Conservation (phyloP, 2,888 invertebrate genomes). For the Cyclophora punctaria region DNA sequence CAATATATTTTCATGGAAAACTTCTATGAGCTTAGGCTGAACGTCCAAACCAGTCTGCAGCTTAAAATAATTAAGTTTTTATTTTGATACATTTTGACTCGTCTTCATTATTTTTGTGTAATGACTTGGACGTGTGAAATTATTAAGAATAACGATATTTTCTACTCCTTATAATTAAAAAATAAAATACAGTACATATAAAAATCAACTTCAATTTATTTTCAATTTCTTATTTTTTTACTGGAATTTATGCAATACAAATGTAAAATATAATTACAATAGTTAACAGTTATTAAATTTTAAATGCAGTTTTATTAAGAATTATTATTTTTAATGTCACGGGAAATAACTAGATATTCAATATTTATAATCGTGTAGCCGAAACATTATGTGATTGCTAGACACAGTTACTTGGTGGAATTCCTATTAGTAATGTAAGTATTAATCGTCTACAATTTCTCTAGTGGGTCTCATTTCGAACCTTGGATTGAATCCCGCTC, state of each 20-base stretch:
- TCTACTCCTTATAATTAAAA: not conserved
- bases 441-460: constrained; percentile 39
- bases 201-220: constrained; percentile 74
- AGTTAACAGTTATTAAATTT: constrained; percentile 68
- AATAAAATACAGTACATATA: constrained; percentile 29
- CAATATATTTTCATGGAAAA: too few species aligned
- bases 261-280: constrained; percentile 69
- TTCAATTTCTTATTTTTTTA: constrained; percentile 62
- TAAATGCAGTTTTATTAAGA: constrained; percentile 62
- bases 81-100: too few species aligned
- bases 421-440: constrained; percentile 21
- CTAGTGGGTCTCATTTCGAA: constrained; percentile 39
- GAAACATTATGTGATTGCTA: not conserved
- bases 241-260: constrained; percentile 70
- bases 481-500: constrained; percentile 52
- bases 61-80: too few species aligned
- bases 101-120: too few species aligned
- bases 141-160: not conserved
- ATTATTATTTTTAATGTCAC: constrained; percentile 53
- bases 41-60: too few species aligned
- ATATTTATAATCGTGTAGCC: constrained; percentile 2
- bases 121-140: too few species aligned
- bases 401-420: constrained; percentile 25
- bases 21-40: too few species aligned
- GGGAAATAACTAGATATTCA: constrained; percentile 28